Percentiles rank a stretch among this genome's conserved stretches.
These are phyloP conservation scores for Liodrosophila aerea DNA, from an alignment of 2,888 invertebrate genomes.

Conservation along the genomic window DNA sequence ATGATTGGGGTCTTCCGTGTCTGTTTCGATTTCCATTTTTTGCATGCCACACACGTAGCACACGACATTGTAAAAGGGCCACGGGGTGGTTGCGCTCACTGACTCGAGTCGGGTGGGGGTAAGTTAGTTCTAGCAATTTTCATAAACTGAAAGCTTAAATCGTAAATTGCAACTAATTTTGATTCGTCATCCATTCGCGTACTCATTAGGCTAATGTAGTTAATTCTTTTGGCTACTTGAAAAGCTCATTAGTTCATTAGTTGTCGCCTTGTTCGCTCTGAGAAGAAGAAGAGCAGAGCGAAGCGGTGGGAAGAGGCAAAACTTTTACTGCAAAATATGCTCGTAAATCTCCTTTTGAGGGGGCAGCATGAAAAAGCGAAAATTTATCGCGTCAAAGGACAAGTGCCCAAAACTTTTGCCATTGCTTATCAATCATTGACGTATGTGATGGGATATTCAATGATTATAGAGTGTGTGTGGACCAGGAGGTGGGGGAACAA, in stretches of 20 bases:
- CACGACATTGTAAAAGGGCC: constrained; percentile 53
- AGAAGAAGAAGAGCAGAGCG: no score
- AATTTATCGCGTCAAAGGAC: constrained; percentile 71
- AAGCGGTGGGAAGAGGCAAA: constrained; percentile 13
- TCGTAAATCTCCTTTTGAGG: constrained; percentile 65
- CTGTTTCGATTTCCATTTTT: constrained; percentile 53
- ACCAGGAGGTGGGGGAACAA: neutral
- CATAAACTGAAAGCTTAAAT: constrained; percentile 67
- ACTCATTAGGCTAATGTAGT: constrained; percentile 73
- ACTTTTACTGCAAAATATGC: constrained; percentile 69
- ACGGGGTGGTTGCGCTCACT: neutral
- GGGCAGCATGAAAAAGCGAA: constrained; percentile 55
- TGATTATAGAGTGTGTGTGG: neutral
- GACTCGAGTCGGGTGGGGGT: neutral
- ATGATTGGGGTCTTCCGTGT: constrained; percentile 70
- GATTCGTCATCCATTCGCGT: constrained; percentile 45
- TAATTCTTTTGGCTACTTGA: constrained; percentile 22
- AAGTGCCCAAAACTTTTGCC: constrained; percentile 67
- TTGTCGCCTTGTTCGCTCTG: constrained; percentile 52
- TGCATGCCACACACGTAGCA: constrained; percentile 69
- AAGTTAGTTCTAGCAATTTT: constrained; percentile 17
- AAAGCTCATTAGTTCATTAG: constrained; percentile 67
- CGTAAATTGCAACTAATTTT: constrained; percentile 39
- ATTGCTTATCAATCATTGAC: constrained; percentile 72
- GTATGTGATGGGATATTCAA: constrained; percentile 24